Conservation (phyloP, 2,888 invertebrate genomes). For the Plemyria rubiginata region DNA sequence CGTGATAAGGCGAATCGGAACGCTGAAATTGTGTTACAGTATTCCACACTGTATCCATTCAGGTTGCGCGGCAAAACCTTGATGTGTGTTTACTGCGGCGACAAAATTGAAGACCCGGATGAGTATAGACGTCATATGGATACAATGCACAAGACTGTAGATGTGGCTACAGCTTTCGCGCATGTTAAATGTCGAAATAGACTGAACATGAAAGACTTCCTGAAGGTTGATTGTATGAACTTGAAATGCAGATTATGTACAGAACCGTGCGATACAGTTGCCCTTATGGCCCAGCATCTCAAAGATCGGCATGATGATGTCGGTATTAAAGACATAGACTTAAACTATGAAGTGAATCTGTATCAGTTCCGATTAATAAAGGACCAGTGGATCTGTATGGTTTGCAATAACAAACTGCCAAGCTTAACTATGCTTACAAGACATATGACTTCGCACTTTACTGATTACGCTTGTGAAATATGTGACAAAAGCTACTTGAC, state of each 20-base stretch:
- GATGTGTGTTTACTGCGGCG: conserved; percentile 75
- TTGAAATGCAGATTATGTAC: conserved; percentile 65
- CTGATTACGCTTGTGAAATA: conserved; percentile 66
- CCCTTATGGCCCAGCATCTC: conserved; percentile 62
- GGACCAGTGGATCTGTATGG: conserved; percentile 63
- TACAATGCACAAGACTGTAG: conserved; percentile 58
- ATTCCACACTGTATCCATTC: conserved; percentile 74
- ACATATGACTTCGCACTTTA: conserved; percentile 70
- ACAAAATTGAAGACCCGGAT: conserved; percentile 62
- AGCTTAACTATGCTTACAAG: conserved; percentile 63
- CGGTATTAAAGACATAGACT: conserved; percentile 48
- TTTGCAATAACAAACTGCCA: conserved; percentile 64
- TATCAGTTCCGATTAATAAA: conserved; percentile 67
- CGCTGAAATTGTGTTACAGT: conserved; percentile 71
- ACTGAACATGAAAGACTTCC: conserved; percentile 48
- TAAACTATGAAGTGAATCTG: conserved; percentile 60
- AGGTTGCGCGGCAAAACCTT: conserved; percentile 63
- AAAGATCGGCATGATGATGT: conserved; percentile 52
- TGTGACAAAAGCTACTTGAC: conserved; percentile 70
- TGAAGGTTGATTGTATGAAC: conserved; percentile 70
- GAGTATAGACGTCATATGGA: conserved; percentile 65
- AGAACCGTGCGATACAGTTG: conserved; percentile 52
- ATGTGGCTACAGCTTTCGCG: conserved; percentile 64
- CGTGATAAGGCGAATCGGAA: conserved; percentile 68
- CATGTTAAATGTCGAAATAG: conserved; percentile 53